These are phyloP conservation scores for Sebastolobus alascanus DNA, from an alignment of 2,797 vertebrate genomes.

Conservation along the genomic window DNA sequence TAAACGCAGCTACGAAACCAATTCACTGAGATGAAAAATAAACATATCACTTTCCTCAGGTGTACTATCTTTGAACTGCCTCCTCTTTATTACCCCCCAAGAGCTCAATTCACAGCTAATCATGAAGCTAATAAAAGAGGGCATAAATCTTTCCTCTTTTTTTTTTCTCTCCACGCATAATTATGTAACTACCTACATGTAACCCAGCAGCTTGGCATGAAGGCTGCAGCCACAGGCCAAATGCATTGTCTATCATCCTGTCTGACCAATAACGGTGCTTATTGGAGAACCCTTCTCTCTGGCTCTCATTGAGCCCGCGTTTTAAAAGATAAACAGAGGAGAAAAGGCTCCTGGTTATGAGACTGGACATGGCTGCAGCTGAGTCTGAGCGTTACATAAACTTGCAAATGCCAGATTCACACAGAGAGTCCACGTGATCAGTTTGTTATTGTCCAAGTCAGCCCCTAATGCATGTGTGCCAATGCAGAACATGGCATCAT, in stretches of 20 bases:
- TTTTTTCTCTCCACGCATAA: conserved; percentile 28
- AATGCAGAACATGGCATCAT: conserved; percentile 4
- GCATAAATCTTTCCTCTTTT: conserved; percentile 9
- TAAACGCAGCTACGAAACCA: conserved; percentile 20
- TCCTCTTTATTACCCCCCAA: neutral
- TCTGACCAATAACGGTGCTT: conserved; percentile 30
- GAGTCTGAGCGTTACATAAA: conserved; percentile 80
- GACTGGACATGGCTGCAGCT: conserved; percentile 49
- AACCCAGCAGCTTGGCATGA: conserved; percentile 27
- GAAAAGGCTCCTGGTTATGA: conserved; percentile 46
- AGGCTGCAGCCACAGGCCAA: conserved; percentile 48
- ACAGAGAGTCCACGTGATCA: conserved; percentile 76
- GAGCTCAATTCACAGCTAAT: neutral
- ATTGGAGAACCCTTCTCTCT: conserved; percentile 7
- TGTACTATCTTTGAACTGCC: neutral
- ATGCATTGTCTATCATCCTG: conserved; percentile 26
- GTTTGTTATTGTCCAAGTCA: conserved; percentile 79
- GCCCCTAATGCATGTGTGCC: conserved; percentile 3
- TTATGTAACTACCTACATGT: conserved; percentile 71
- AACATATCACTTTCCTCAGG: neutral
- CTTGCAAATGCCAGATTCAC: conserved; percentile 63
- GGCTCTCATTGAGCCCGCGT: conserved; percentile 7
- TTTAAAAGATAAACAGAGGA: conserved; percentile 55
- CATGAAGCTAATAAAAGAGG: conserved; percentile 36
- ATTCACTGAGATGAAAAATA: neutral